Evolutionary conservation across 1,140 invertebrate species (phyloP), one percentile per base, ranked within the genome.

Genomic region (Physella acuta): DNA sequence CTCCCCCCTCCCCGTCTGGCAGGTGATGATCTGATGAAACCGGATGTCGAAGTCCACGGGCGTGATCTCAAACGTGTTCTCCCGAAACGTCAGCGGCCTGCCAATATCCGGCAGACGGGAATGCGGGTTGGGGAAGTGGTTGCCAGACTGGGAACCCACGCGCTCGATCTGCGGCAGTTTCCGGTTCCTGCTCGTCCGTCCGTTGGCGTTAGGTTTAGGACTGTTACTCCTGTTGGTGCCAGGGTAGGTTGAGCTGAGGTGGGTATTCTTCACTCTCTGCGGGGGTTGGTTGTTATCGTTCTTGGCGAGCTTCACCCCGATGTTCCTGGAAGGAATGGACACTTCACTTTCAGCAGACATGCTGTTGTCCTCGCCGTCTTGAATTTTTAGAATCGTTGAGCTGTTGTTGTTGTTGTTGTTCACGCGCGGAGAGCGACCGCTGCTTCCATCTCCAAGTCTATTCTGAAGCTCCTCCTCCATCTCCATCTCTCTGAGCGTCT

Each of bases 61-160:
- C 14, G 77, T 78, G 51, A 78, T 76, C 67, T 78, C 73, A 66
- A 78, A 78, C 1, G 77, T 78, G 28, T 55, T 70, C 64, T 78
- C 77, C 26, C 72, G 33, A 39, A 69, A 44, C n/a, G 72, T 39
- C 30, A 70, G 26, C 28, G 60, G 51, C 66, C 37, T 53, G n/a
- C 70, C 69, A 26, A 76, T 71, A 34, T 64, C 72, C 16, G 75
- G 75, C 28, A 76, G 60, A 24, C 49, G 55, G 30, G 59, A 30
- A 52, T 60, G 36, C 4, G 66, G n/a, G 4, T 20, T 68, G 20
- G 66, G 37, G 4, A 68, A 49, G 24, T 30, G 24, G 36, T 28
- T 4, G 0, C 30, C 5, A 5, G 20, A 17, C 14, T 2, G 31
- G 16, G 3, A 30, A 55, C 4, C 33, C 1, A 30, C 24, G 3